Conservation (phyloP, 1,140 invertebrate genomes). For the Mesaphorura yosii region DNA sequence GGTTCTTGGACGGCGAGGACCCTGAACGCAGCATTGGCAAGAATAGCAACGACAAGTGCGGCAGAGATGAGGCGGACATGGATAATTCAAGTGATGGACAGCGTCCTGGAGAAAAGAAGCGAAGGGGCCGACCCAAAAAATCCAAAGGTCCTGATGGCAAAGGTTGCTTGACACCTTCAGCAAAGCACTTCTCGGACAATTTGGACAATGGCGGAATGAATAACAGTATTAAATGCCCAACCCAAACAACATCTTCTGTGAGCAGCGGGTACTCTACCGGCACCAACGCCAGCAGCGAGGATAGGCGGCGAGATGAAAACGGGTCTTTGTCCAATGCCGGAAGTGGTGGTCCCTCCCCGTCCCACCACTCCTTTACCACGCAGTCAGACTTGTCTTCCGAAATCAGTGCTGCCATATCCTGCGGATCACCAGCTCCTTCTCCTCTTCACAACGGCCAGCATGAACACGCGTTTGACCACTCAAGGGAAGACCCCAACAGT, state of each 20-base stretch:
- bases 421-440: conserved; percentile 48
- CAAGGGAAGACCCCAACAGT: conserved; percentile 15
- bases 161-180: conserved; percentile 42
- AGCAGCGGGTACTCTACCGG: conserved; percentile 30
- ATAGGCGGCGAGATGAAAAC: conserved; percentile 28
- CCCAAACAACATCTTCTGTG: conserved; percentile 30
- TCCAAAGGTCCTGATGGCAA: conserved; percentile 51
- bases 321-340: conserved; percentile 25
- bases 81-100: conserved; percentile 41
- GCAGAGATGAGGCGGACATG: conserved; percentile 32
- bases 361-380: conserved; percentile 41
- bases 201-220: conserved; percentile 13
- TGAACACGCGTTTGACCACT: conserved; percentile 24
- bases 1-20: neutral
- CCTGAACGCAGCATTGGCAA: neutral
- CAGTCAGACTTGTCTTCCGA: conserved; percentile 63
- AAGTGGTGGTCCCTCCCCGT: conserved; percentile 26
- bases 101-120: conserved; percentile 74
- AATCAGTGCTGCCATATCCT: conserved; percentile 63
- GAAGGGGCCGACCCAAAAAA: conserved; percentile 75
- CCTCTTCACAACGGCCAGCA: conserved; percentile 42
- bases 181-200: conserved; percentile 15
- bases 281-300: conserved; percentile 30
- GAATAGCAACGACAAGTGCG: neutral
- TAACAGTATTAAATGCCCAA: conserved; percentile 26